Percentiles rank a stretch among this genome's conserved stretches.
phyloP scores from a whole-genome alignment of 2,113 vertebrate species.

The Dicerorhinus sumatrensis region DNA sequence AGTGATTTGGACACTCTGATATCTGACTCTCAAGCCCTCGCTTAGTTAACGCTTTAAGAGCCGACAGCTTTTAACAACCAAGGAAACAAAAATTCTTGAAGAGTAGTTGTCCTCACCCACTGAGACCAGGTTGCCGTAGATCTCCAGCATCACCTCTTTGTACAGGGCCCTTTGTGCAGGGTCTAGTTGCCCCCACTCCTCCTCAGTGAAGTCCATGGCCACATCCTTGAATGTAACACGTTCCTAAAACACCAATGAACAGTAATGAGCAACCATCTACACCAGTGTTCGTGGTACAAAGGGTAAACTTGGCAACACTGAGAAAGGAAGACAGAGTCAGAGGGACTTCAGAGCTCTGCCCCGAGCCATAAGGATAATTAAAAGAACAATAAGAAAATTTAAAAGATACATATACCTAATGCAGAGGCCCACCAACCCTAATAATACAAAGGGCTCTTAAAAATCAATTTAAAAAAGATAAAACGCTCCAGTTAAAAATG shows the following conservation, averaged over 20 bases:
- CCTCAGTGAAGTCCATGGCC: background rate
- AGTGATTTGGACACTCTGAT: background rate
- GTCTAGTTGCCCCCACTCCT: background rate
- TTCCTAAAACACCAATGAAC: constrained; percentile 18
- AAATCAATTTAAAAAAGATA: background rate
- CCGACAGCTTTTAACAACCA: background rate
- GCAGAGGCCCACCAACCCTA: background rate
- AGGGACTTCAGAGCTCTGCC: background rate
- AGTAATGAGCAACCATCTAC: background rate
- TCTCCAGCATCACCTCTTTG: background rate
- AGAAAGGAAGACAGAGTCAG: background rate
- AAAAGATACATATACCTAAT: background rate
- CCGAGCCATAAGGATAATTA: background rate
- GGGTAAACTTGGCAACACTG: background rate
- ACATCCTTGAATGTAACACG: background rate
- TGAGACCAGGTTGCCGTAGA: background rate
- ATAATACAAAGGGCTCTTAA: background rate
- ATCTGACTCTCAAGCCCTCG: background rate
- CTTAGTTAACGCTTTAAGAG: background rate
- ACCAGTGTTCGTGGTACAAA: background rate
- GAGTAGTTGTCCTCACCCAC: background rate
- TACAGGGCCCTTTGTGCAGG: background rate
- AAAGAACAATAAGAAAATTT: background rate
- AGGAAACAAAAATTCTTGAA: constrained; percentile 8
- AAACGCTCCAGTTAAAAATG: background rate